Evolutionary conservation across 2,888 invertebrate species (phyloP), one percentile per base, ranked within the genome.

Genomic region (Anorthoa munda): DNA sequence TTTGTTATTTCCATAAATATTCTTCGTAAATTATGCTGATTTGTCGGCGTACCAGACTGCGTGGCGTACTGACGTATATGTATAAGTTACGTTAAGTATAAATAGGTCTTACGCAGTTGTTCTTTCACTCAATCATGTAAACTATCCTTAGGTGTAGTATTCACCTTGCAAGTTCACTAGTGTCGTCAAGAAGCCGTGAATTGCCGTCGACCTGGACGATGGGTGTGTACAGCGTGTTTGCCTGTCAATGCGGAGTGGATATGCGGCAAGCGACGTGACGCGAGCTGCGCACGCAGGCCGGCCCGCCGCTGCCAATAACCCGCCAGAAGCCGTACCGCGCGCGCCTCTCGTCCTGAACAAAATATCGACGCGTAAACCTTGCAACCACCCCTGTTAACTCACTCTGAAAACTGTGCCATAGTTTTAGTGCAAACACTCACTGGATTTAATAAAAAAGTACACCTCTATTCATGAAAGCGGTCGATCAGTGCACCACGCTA

Each of bases 321-420:
- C 91, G 87, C 89, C 87, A 90, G 90, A 84, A 90, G 88, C 85
- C 89, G 89, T 84, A 89, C 89, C 92, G 89, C 92, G 92, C 94
- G 94, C 93, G 93, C 92, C 92, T 86, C 87, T 83, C 86, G 87
- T 82, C 87, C 82, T 77, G 82, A 87, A 85, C 88, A 75, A 86
- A 89, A 88, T 93, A 93, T 94, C 92, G 95, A 94, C 93, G 92
- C 91, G 89, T 88, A 83, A 86, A 87, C 87, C 86, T 87, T 67
- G 88, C 77, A 74, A 76, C 76, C 86, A 86, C 85, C 85, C 85
- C 92, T 89, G 90, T 89, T 90, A 90, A 84, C 75, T 69, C 76
- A 51, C 72, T 66, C 70, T 71, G 70, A 79, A 87, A 77, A 82
- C 79, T 88, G 87, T 90, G 86, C 86, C 79, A 78, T 82, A 82